Evolutionary conservation across 2,113 vertebrate genomes (phyloP).

Genomic region (Forbesichthys papilliferus): DNA sequence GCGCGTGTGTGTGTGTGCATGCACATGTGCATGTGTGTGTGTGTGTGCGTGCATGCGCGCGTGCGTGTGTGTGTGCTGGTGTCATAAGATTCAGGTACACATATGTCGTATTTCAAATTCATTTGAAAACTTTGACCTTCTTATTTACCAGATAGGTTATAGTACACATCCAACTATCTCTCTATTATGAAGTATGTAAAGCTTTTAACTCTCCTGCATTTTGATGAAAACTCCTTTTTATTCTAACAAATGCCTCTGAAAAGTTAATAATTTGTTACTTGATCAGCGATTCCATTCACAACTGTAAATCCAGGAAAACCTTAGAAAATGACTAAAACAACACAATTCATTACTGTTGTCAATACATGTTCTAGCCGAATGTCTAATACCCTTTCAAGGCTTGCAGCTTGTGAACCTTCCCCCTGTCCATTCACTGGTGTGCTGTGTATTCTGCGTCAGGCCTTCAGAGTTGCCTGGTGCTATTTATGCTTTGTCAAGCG

Average conservation of each 20-base stretch:
- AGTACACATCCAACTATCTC: background rate
- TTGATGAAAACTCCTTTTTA: conserved; percentile 9
- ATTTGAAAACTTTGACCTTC: conserved; percentile 23
- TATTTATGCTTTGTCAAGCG: conserved; percentile 36
- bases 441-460: conserved; percentile 13
- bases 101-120: conserved; percentile 20
- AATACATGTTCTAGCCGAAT: conserved; percentile 31
- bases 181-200: conserved; percentile 12
- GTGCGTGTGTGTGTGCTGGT: background rate
- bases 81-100: background rate
- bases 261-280: conserved; percentile 12
- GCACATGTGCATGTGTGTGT: background rate
- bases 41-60: no score
- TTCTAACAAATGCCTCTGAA: background rate
- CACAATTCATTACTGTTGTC: background rate
- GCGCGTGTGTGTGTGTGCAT: background rate
- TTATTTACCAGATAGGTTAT: conserved; percentile 22
- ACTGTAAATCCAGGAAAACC: no score
- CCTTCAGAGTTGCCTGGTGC: conserved; percentile 49
- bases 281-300: no score
- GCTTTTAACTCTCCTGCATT: background rate
- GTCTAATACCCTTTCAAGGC: conserved; percentile 50
- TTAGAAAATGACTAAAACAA: background rate
- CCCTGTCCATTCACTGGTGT: conserved; percentile 43
- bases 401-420: background rate